phyloP scores from a whole-genome alignment of 2,888 invertebrate genomes.

The Drosophila testacea region DNA sequence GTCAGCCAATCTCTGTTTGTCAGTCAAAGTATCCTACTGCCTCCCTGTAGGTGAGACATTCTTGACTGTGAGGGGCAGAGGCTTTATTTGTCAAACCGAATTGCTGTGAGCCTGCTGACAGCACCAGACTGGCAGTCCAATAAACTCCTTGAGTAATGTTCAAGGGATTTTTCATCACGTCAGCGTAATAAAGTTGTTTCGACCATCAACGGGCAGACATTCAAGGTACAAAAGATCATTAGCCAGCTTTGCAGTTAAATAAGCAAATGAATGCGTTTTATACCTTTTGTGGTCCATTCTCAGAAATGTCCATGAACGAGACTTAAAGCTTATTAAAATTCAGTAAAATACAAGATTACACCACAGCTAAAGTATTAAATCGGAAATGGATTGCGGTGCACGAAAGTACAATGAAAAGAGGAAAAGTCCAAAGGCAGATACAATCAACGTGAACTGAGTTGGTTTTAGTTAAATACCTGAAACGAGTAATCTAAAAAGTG shows the following conservation, averaged over 20 bases:
- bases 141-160: conserved; percentile 76
- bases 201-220: conserved; percentile 33
- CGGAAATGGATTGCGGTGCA: background rate
- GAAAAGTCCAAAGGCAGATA: background rate
- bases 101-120: conserved; percentile 56
- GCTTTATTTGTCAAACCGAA: conserved; percentile 61
- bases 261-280: conserved; percentile 27
- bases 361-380: background rate
- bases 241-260: conserved; percentile 47
- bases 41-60: conserved; percentile 4
- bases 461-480: background rate
- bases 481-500: background rate
- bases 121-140: conserved; percentile 58
- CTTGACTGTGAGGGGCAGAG: conserved; percentile 1
- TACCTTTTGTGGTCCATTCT: conserved; percentile 6
- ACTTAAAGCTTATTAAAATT: conserved; percentile 30
- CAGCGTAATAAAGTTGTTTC: conserved; percentile 76
- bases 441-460: background rate
- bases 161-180: conserved; percentile 69
- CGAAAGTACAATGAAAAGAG: background rate
- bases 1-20: conserved; percentile 49
- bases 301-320: background rate
- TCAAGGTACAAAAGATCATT: conserved; percentile 62
- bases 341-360: conserved; percentile 9
- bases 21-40: conserved; percentile 18